Evolutionary conservation across 2,113 vertebrate genomes (phyloP).

Genomic region (Myiopsitta monachus): DNA sequence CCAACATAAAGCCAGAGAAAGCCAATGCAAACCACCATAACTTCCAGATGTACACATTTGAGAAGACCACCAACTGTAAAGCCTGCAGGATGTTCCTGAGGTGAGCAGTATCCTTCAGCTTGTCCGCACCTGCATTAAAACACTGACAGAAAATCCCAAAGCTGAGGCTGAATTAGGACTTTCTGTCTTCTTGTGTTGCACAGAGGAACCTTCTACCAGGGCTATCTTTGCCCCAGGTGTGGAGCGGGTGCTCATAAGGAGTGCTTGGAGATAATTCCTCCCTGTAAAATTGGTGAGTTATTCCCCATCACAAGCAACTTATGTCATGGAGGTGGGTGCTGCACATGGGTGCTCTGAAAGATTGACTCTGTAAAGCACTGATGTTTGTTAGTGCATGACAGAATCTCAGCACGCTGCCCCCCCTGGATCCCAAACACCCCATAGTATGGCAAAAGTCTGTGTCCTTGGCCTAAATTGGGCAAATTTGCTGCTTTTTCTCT

Average conservation of each 20-base stretch:
- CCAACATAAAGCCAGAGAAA: conserved; percentile 96
- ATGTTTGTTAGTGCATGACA: neutral
- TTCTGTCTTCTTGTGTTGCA: neutral
- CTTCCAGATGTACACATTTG: conserved; percentile 98
- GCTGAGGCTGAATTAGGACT: neutral
- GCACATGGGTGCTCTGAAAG: neutral
- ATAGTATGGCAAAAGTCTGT: accelerated
- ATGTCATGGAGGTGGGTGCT: neutral
- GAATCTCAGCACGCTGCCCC: neutral
- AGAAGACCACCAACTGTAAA: conserved; percentile 93
- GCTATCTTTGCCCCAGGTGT: conserved; percentile 92
- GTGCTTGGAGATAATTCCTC: conserved; percentile 92
- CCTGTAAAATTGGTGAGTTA: conserved; percentile 93
- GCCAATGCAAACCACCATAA: conserved; percentile 94
- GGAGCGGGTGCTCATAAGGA: conserved; percentile 95
- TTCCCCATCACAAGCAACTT: neutral
- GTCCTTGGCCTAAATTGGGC: neutral
- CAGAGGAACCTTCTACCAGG: conserved; percentile 98
- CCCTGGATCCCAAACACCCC: neutral
- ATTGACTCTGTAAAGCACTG: accelerated
- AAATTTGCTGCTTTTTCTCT: neutral
- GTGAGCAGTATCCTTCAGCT: conserved; percentile 61
- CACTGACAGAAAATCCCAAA: neutral
- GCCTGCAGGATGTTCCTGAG: conserved; percentile 95
- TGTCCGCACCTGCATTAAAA: neutral